These are phyloP conservation scores for Melanargia galathea DNA, from an alignment of 2,888 invertebrate genomes.

Conservation along the genomic window DNA sequence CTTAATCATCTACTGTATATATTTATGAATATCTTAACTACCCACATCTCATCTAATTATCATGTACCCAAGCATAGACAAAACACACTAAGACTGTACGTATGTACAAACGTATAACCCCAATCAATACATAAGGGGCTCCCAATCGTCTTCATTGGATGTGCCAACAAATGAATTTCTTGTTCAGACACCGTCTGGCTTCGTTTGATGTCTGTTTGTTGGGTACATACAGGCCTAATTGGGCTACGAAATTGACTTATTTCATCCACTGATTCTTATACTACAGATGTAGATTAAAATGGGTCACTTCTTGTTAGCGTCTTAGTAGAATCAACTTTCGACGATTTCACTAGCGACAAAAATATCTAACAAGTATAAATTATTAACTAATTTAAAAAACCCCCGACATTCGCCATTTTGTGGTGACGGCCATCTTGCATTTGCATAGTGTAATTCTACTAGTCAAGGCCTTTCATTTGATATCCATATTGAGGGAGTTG, in stretches of 20 bases:
- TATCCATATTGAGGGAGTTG: too few relatives aligned
- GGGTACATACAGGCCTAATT: constrained; percentile 48
- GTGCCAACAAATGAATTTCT: constrained; percentile 68
- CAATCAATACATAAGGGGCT: constrained; percentile 39
- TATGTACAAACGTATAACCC: constrained; percentile 29
- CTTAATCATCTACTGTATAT: too few relatives aligned
- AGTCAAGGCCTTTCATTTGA: too few relatives aligned
- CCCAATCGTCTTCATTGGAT: constrained; percentile 62
- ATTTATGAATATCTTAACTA: too few relatives aligned
- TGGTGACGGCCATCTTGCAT: too few relatives aligned
- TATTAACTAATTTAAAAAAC: too few relatives aligned
- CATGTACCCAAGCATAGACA: not conserved
- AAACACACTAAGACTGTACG: not conserved
- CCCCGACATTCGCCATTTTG: too few relatives aligned
- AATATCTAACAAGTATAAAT: too few relatives aligned
- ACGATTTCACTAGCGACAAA: too few relatives aligned
- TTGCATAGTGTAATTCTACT: too few relatives aligned
- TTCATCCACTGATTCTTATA: constrained; percentile 36
- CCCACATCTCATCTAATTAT: not conserved
- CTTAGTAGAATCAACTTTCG: not conserved
- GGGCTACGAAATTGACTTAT: constrained; percentile 42
- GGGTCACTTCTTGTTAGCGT: not conserved
- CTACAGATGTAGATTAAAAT: constrained; percentile 5
- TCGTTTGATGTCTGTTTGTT: constrained; percentile 72
- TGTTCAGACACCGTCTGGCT: constrained; percentile 58